phyloP scores from a whole-genome alignment of 2,113 vertebrate genomes.

The Anoplopoma fimbria region DNA sequence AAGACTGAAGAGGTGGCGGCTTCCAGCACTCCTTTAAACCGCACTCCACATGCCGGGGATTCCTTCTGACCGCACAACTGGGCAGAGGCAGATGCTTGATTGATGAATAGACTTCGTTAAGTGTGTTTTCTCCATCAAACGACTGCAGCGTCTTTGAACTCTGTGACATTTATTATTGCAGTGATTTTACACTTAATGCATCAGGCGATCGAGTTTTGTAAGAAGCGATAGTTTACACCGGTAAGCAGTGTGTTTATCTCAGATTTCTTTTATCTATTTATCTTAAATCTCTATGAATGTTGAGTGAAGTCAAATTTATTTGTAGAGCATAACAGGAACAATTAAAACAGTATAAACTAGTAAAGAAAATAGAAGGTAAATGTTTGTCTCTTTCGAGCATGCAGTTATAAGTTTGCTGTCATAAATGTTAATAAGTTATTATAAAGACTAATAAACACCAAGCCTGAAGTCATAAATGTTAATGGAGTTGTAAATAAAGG shows the following conservation, averaged over 20 bases:
- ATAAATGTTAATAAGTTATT: not conserved
- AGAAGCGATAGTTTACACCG: not conserved
- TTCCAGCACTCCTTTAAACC: constrained; percentile 65
- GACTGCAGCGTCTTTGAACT: constrained; percentile 56
- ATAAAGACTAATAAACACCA: not conserved
- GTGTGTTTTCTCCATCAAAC: constrained; percentile 67
- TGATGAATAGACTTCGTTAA: constrained; percentile 64
- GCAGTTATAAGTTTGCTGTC: not conserved
- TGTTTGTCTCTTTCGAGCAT: not conserved
- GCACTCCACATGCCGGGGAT: constrained; percentile 77
- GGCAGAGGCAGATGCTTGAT: constrained; percentile 70
- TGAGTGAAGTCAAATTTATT: not conserved
- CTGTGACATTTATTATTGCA: constrained; percentile 40
- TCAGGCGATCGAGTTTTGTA: not conserved
- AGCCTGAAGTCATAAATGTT: not conserved
- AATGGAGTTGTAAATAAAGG: not conserved
- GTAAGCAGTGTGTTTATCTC: not conserved
- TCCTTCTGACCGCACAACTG: constrained; percentile 72
- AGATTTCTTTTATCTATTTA: not conserved
- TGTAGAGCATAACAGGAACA: not conserved
- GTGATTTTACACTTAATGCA: constrained; percentile 18
- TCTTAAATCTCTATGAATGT: not conserved
- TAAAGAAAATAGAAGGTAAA: not conserved
- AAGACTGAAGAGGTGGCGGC: constrained; percentile 66
- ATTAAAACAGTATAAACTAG: not conserved